Base-by-base conservation (phyloP, 1,140 invertebrate species). In the Saccostrea glomerata region DNA sequence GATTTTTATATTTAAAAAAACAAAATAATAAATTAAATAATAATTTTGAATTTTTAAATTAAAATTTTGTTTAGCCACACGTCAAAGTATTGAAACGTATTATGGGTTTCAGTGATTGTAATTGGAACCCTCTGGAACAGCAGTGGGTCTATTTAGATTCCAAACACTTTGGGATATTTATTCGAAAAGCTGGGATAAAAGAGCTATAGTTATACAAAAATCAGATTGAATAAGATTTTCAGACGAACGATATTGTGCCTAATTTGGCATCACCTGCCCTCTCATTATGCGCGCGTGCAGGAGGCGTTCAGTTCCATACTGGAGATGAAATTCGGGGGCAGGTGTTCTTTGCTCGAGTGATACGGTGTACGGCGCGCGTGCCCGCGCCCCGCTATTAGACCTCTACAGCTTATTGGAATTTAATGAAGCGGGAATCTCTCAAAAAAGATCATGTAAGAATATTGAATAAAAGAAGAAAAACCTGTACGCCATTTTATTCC, bases 201-300 rank as follows among this genome's bases (percentile, higher is more conserved):
- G 20, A 23, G 25, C 23, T 77, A 36, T 36, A 25, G 70, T 77
- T 77, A 77, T 77, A 77, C 36, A 77, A 77, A 77, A 77, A 30
- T 25, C 70, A 15, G 70, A 77, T 77, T 77, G 70, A 77, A 77
- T 77, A 77, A 77, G 70, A 77, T 77, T 77, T 77, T 77, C 70
- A 36, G 70, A 77, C 70, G 30, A 77, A 36, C 70, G 25, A 25
- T 77, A 77, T 77, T 77, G 70, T 77, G 70, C 70, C 25, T 77
- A 77, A 77, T 77, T 77, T 77, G 70, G 23, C 70, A 77, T 77
- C 70, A 77, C 70, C 70, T 77, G 70, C 70, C 25, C 25, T 36
- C 25, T 77, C 70, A 77, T 77, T 77, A 77, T 77, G 70, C 70
- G 70, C 70, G 70, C 70, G 70, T 77, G 70, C 70, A 77, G 25